These are phyloP conservation scores for Lepidocyrtoides sp. DNA, from an alignment of 2,888 invertebrate genomes.

Conservation along the genomic window DNA sequence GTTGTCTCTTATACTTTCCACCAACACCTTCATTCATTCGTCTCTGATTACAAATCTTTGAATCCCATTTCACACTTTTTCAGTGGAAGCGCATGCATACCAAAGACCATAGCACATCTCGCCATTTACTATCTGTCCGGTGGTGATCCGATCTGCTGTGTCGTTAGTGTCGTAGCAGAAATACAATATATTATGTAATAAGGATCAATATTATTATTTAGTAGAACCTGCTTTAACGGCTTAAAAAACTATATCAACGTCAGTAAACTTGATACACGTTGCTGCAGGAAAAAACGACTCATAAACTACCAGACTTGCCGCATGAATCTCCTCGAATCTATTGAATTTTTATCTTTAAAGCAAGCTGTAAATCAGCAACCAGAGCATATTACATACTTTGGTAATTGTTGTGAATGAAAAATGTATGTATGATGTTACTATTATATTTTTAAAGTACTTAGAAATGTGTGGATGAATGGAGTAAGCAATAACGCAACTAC, in stretches of 20 bases:
- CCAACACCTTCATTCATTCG: slow-evolving; percentile 56
- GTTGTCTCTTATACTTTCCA: background rate
- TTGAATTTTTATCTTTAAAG: background rate
- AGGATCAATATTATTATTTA: slow-evolving; percentile 12
- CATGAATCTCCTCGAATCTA: background rate
- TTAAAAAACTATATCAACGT: background rate
- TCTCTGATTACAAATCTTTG: slow-evolving; percentile 73
- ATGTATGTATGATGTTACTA: background rate
- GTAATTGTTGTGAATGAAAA: slow-evolving; percentile 61
- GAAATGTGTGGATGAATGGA: slow-evolving; percentile 37
- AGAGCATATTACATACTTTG: background rate
- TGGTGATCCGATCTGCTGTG: slow-evolving; percentile 39
- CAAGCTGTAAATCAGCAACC: slow-evolving; percentile 48
- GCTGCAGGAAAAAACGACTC: background rate
- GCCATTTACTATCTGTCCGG: slow-evolving; percentile 54
- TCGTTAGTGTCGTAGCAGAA: background rate
- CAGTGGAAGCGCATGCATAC: background rate
- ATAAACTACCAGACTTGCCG: background rate
- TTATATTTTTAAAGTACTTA: slow-evolving; percentile 6
- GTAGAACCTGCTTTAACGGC: slow-evolving; percentile 56
- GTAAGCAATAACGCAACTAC: background rate
- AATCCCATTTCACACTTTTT: slow-evolving; percentile 75
- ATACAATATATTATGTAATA: background rate
- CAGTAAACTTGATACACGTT: background rate
- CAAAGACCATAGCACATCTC: background rate